phyloP scores from a whole-genome alignment of 2,113 vertebrate species.

The Actenoides hombroni region DNA sequence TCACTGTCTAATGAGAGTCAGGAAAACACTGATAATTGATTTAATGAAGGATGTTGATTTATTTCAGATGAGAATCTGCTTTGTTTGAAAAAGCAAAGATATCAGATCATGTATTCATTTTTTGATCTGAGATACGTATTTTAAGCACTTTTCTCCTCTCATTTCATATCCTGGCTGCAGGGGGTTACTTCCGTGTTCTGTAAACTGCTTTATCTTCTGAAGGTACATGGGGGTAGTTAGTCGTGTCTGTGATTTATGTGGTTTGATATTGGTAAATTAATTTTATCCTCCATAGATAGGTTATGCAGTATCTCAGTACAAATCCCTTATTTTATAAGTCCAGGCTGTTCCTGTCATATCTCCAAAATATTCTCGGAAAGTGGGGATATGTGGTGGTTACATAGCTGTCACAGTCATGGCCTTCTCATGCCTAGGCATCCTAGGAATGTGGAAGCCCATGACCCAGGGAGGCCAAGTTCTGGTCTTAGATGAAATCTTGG shows the following conservation, averaged over 20 bases:
- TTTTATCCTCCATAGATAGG: neutral
- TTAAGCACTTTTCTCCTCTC: neutral
- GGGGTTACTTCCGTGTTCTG: neutral
- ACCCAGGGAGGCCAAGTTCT: slow-evolving; percentile 2
- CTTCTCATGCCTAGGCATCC: slow-evolving; percentile 34
- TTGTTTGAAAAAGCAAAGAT: slow-evolving; percentile 7
- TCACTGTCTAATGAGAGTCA: neutral
- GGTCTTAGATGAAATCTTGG: neutral
- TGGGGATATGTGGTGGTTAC: neutral
- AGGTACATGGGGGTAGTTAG: neutral
- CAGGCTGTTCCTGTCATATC: neutral
- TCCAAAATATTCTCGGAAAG: neutral
- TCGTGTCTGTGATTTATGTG: neutral
- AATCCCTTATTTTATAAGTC: neutral
- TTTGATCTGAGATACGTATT: neutral
- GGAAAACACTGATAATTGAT: slow-evolving; percentile 30
- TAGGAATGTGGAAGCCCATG: slow-evolving; percentile 21
- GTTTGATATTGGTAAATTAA: neutral
- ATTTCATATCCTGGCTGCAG: neutral
- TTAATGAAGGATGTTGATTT: slow-evolving; percentile 29
- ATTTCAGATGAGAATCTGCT: slow-evolving; percentile 35
- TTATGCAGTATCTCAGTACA: neutral
- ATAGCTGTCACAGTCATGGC: neutral
- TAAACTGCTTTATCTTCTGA: neutral
- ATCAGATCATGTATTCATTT: neutral